These are phyloP conservation scores for Addax nasomaculatus DNA, from an alignment of 2,113 vertebrate genomes.

Conservation along the genomic window DNA sequence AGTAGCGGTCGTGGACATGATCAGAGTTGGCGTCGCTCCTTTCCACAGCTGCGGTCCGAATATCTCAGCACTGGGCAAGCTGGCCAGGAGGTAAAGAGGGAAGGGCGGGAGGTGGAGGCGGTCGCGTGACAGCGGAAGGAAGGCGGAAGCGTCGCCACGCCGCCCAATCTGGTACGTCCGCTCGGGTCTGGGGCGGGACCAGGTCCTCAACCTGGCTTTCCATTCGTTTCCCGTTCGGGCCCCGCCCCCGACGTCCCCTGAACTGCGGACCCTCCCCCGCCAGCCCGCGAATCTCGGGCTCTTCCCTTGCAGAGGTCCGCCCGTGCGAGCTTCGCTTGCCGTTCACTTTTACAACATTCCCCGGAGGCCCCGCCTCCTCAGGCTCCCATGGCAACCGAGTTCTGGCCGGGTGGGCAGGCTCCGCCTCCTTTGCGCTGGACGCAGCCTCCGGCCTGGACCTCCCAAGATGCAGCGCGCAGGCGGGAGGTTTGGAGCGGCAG, in stretches of 20 bases:
- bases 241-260: not conserved
- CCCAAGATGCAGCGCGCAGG: slow-evolving; percentile 44
- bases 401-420: accelerated
- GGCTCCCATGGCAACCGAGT: not conserved
- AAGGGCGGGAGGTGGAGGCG: not conserved
- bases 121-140: slow-evolving; percentile 62
- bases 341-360: not conserved
- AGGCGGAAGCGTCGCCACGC: not conserved
- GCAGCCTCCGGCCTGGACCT: accelerated
- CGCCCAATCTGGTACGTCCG: slow-evolving; percentile 8
- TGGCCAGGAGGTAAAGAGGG: not conserved
- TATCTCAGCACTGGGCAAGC: slow-evolving; percentile 2
- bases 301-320: not conserved
- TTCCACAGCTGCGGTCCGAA: not conserved
- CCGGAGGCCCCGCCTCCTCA: not conserved
- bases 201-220: not conserved
- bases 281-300: not conserved
- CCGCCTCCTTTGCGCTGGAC: not conserved
- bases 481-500: slow-evolving; percentile 27
- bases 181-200: slow-evolving; percentile 8
- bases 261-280: slow-evolving; percentile 15
- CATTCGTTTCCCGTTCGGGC: not conserved
- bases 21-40: not conserved
- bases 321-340: not conserved
- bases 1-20: not conserved